phyloP scores from a whole-genome alignment of 2,888 invertebrate species.

The Eupithecia exiguata region DNA sequence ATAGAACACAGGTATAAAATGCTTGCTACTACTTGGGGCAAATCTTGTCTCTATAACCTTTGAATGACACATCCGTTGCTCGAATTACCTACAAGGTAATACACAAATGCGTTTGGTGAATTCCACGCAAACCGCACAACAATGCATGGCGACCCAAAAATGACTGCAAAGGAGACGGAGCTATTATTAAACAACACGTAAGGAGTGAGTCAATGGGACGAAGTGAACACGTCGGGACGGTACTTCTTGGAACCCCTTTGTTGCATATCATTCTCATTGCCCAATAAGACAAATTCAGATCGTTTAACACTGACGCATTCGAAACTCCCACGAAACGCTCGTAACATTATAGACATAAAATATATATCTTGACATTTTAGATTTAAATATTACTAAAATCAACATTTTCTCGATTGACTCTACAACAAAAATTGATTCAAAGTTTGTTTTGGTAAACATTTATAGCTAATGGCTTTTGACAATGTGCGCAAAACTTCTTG shows the following conservation, averaged over 20 bases:
- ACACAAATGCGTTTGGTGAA: background rate
- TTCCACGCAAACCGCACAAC: constrained; percentile 43
- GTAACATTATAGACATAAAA: background rate
- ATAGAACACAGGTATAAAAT: constrained; percentile 4
- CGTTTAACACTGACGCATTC: constrained; percentile 49
- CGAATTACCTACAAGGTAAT: background rate
- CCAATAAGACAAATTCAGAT: constrained; percentile 75
- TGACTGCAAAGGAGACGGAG: constrained; percentile 65
- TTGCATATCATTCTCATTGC: constrained; percentile 79
- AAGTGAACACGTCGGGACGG: constrained; percentile 64
- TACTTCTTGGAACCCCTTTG: constrained; percentile 78
- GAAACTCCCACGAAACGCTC: constrained; percentile 41
- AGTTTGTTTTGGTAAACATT: too few relatives aligned
- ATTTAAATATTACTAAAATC: too few relatives aligned
- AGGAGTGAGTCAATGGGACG: constrained; percentile 76
- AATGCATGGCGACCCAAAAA: constrained; percentile 59
- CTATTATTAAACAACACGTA: constrained; percentile 77
- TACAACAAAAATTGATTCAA: too few relatives aligned
- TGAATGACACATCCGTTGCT: background rate
- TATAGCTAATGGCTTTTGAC: too few relatives aligned
- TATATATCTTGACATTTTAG: background rate
- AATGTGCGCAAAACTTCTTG: too few relatives aligned
- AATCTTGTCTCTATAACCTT: constrained; percentile 1
- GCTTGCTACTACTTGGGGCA: background rate
- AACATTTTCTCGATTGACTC: too few relatives aligned